Evolutionary conservation across 2,888 invertebrate species (phyloP).

Genomic region (Melipona bicolor): DNA sequence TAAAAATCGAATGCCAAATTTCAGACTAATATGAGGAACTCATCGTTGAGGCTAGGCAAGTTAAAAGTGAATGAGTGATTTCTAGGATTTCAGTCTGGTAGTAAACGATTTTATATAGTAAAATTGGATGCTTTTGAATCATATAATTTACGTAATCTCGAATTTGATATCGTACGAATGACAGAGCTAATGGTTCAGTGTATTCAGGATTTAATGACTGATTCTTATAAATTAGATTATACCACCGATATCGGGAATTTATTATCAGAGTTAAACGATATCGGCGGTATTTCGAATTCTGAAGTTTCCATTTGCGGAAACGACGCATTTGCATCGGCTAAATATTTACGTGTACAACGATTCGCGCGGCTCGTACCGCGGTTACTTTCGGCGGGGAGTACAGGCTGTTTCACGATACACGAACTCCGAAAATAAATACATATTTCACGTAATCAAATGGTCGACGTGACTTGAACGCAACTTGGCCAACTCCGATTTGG

Average conservation of each 20-base stretch:
- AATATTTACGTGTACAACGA: neutral
- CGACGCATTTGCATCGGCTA: neutral
- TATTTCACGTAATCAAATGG: neutral
- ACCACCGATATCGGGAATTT: too few relatives aligned
- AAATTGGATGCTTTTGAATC: too few relatives aligned
- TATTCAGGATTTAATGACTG: too few relatives aligned
- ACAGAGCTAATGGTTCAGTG: too few relatives aligned
- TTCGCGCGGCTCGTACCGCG: neutral
- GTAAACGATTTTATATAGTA: neutral
- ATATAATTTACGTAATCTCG: too few relatives aligned
- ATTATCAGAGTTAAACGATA: too few relatives aligned
- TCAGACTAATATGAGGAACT: too few relatives aligned
- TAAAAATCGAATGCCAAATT: too few relatives aligned
- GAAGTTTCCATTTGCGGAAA: neutral
- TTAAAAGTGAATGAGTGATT: neutral
- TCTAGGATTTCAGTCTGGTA: neutral
- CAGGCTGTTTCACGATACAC: neutral
- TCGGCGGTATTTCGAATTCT: too few relatives aligned
- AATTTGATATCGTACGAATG: too few relatives aligned
- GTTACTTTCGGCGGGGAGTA: neutral
- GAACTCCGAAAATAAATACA: slow-evolving; percentile 18
- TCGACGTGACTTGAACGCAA: neutral
- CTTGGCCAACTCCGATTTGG: slow-evolving; percentile 8
- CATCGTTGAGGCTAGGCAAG: too few relatives aligned
- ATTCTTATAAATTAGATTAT: too few relatives aligned